A percentile compares a stretch with the other conserved stretches of the same genome.
These are phyloP conservation scores for Blastomussa wellsi DNA, from an alignment of 92 coral and sea anemone genomes.

Conservation along the genomic window DNA sequence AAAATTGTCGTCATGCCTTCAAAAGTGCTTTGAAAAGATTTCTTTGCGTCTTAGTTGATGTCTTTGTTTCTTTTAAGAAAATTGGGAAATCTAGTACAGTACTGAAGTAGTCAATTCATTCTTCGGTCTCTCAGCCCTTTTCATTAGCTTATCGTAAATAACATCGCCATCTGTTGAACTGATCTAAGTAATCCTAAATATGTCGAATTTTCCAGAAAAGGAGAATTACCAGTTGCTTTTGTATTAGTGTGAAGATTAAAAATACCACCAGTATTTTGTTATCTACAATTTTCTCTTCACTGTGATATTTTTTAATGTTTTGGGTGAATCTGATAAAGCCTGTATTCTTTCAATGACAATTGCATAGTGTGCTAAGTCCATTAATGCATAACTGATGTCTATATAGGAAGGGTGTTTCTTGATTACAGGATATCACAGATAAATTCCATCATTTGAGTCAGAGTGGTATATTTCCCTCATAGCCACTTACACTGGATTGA, in stretches of 20 bases:
- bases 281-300: neutral
- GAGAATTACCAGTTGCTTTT: neutral
- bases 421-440: constrained; percentile 1
- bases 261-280: neutral
- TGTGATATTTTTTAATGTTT: neutral
- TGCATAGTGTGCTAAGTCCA: neutral
- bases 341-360: neutral
- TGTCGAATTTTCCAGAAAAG: constrained; percentile 18
- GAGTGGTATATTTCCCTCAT: neutral
- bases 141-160: neutral
- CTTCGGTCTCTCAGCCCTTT: neutral
- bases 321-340: neutral
- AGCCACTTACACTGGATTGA: neutral
- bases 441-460: constrained; percentile 1
- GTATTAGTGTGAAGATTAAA: neutral
- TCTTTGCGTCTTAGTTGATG: too few relatives aligned
- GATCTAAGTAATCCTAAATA: neutral
- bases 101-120: neutral
- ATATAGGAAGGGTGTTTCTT: constrained; percentile 13
- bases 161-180: constrained; percentile 5
- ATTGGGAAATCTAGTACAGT: neutral
- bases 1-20: neutral
- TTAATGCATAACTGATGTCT: constrained; percentile 6
- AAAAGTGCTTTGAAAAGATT: neutral
- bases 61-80: neutral